Conservation (phyloP, 2,888 invertebrate genomes). For the Caenorhabditis imperialis region DNA sequence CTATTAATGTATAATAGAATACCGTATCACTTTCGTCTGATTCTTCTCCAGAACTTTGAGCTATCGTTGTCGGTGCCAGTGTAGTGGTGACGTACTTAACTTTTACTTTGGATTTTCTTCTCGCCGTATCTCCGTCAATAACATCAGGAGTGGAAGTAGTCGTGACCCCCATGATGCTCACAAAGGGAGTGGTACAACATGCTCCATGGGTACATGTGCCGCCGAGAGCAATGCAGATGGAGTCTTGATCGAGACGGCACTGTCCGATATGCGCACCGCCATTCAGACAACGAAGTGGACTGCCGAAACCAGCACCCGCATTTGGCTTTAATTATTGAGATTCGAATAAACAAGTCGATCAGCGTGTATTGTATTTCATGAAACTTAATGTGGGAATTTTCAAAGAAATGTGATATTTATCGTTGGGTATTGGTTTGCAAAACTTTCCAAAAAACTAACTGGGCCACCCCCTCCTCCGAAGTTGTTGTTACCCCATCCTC, state of each 20-base stretch:
- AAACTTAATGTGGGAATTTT: neutral
- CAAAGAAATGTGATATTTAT: neutral
- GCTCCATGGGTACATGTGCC: conserved; percentile 65
- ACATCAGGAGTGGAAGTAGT: conserved; percentile 36
- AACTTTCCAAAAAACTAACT: conserved; percentile 10
- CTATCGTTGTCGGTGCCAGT: neutral
- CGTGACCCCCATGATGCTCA: conserved; percentile 40
- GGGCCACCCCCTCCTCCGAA: conserved; percentile 27
- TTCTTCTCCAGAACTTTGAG: no score
- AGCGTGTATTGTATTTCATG: no score
- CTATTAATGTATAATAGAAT: no score
- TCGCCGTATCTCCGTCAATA: conserved; percentile 49
- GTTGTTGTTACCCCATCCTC: conserved; percentile 23
- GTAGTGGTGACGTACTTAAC: conserved; percentile 7
- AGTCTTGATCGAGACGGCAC: conserved; percentile 62
- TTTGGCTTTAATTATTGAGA: conserved; percentile 38
- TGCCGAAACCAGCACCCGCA: conserved; percentile 59
- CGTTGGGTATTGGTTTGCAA: neutral
- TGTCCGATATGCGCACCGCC: conserved; percentile 70
- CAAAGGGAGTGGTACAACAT: conserved; percentile 69
- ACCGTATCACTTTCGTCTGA: conserved; percentile 18
- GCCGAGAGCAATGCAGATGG: conserved; percentile 68
- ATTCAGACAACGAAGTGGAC: conserved; percentile 62
- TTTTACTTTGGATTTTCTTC: conserved; percentile 7
- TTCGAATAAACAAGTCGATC: no score